A percentile compares a stretch with the other conserved stretches of the same genome.
phyloP scores from a whole-genome alignment of 2,113 vertebrate species.

The Malurus alboscapulatus region DNA sequence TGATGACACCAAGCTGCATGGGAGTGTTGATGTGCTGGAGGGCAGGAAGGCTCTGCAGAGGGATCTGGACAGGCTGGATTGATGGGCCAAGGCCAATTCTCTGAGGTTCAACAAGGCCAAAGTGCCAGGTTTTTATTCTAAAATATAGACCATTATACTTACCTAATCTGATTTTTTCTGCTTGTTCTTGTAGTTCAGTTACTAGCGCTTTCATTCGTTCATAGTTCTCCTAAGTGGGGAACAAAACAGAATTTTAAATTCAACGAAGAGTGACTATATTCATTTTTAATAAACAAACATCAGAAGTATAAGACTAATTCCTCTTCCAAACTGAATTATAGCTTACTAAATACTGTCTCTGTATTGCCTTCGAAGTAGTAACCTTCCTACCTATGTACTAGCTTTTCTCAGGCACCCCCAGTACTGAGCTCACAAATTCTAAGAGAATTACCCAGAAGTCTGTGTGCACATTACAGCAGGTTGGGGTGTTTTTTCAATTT shows the following conservation, averaged over 20 bases:
- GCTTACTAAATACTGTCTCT: not conserved
- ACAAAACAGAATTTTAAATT: not conserved
- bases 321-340: not conserved
- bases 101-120: not conserved
- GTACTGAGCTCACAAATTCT: not conserved
- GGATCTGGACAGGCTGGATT: not conserved
- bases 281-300: not conserved
- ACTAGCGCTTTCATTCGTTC: constrained; percentile 90
- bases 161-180: constrained; percentile 87
- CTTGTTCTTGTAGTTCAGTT: constrained; percentile 79
- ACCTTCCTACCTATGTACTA: not conserved
- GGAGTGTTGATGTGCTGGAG: not conserved
- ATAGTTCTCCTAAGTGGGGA: constrained; percentile 87
- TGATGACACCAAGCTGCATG: fast-evolving
- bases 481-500: not conserved
- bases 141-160: constrained; percentile 23
- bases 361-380: not conserved
- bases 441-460: not conserved
- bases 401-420: not conserved
- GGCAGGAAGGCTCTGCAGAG: not conserved
- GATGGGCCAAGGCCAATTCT: too few species aligned
- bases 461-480: not conserved
- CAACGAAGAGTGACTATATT: not conserved
- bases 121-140: not conserved
- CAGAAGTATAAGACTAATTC: not conserved